Conservation (phyloP, 2,888 invertebrate genomes). For the Tetragnatha montana region DNA sequence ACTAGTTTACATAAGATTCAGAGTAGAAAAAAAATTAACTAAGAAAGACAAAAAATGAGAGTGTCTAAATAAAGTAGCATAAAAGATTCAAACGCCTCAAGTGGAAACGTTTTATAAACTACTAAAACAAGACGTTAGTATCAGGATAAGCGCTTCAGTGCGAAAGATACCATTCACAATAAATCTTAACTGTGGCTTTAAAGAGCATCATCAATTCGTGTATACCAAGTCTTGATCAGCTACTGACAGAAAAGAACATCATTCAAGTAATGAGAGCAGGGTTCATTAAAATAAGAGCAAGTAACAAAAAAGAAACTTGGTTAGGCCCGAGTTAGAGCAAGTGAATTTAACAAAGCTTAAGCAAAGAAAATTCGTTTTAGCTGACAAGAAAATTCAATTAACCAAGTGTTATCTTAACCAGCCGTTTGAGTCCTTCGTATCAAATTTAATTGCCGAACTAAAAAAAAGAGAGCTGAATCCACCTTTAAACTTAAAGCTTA, state of each 20-base stretch:
- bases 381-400: conserved; percentile 63
- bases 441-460: conserved; percentile 65
- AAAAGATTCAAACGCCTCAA: too few relatives aligned
- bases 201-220: conserved; percentile 60
- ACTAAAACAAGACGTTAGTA: too few relatives aligned
- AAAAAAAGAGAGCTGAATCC: conserved; percentile 29
- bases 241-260: conserved; percentile 54
- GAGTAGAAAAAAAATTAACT: too few relatives aligned
- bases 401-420: conserved; percentile 61
- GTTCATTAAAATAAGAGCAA: conserved; percentile 36
- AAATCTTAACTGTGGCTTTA: conserved; percentile 28
- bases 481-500: conserved; percentile 39
- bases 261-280: conserved; percentile 48
- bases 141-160: not conserved
- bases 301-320: conserved; percentile 4
- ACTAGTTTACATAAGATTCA: too few relatives aligned
- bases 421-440: conserved; percentile 36
- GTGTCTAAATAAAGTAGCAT: too few relatives aligned
- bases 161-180: conserved; percentile 12
- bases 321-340: conserved; percentile 14
- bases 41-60: too few relatives aligned
- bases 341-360: conserved; percentile 44
- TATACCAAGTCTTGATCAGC: conserved; percentile 56
- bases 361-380: conserved; percentile 53
- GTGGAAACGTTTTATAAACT: too few relatives aligned